Conservation (phyloP, 2,113 vertebrate genomes). For the Promerops cafer region DNA sequence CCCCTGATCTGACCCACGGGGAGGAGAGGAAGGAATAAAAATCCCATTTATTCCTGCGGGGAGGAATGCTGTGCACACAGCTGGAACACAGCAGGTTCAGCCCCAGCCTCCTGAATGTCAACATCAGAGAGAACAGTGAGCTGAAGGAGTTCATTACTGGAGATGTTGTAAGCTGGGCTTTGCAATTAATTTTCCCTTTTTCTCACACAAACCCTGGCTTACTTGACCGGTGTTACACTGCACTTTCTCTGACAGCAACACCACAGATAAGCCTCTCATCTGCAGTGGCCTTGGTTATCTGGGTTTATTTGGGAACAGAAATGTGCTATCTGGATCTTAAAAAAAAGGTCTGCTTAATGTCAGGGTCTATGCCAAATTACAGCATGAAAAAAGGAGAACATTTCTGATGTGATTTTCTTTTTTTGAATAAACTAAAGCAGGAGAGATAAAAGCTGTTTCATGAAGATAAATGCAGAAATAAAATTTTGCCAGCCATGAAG, state of each 20-base stretch:
- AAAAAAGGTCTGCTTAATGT: background rate
- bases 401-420: background rate
- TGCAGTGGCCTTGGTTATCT: background rate
- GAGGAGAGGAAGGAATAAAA: background rate
- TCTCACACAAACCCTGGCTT: background rate
- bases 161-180: background rate
- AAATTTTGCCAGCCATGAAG: background rate
- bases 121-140: background rate
- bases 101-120: background rate
- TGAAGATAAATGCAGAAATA: background rate
- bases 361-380: background rate
- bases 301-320: background rate
- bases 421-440: background rate
- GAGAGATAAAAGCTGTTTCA: background rate
- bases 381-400: background rate
- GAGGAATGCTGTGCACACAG: background rate
- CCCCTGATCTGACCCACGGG: background rate
- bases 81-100: background rate
- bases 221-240: background rate
- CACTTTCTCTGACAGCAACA: background rate
- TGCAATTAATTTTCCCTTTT: background rate
- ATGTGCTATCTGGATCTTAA: background rate
- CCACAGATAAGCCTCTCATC: background rate
- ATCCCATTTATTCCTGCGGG: background rate
- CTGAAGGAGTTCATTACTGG: background rate